Evolutionary conservation across 2,888 invertebrate genomes (phyloP), one percentile per base, ranked within the genome.

Genomic region (Linnaemya vulpina): DNA sequence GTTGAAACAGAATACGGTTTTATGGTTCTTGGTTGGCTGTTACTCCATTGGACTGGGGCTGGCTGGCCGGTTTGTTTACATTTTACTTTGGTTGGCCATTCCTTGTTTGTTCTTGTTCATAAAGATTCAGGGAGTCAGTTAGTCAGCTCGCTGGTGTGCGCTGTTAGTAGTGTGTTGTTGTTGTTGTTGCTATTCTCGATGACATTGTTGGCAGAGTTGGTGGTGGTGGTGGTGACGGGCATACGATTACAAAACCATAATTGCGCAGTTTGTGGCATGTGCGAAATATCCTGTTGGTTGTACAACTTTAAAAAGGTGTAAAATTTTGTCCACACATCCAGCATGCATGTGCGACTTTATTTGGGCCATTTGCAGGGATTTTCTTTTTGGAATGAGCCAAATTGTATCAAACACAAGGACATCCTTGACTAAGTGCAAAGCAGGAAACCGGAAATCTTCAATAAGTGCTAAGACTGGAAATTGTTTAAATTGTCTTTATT

Each of bases 201-300:
- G 15, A n/a, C 20, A 3, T 13, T 25, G 51, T 5, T 65, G 53
- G 9, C 67, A 49, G 55, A 25, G 35, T 13, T 25, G 51, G 10
- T 65, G 53, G 9, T 73, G 58, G 55, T 40, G 35, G 15, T 62
- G 63, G 20, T 85, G 55, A 46, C 75, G 70, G 60, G 70, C 71
- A 73, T 20, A 67, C 11, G 22, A 63, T 20, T 51, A 17, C 40
- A 80, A 82, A 79, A 79, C 79, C 81, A 86, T 87, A 86, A 86
- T 87, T 87, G 87, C 87, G 84, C 86, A 86, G 87, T 87, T 87
- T 87, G 88, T 86, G 87, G 88, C 87, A 87, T 88, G 84, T 88
- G 87, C 87, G 83, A 87, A 71, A 78, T 86, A 88, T 88, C 87
- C 87, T 87, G 87, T 87, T 78, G 86, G 86, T 85, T 78, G 58